phyloP scores from a whole-genome alignment of 2,797 vertebrate species.

The Rallus crepitans region DNA sequence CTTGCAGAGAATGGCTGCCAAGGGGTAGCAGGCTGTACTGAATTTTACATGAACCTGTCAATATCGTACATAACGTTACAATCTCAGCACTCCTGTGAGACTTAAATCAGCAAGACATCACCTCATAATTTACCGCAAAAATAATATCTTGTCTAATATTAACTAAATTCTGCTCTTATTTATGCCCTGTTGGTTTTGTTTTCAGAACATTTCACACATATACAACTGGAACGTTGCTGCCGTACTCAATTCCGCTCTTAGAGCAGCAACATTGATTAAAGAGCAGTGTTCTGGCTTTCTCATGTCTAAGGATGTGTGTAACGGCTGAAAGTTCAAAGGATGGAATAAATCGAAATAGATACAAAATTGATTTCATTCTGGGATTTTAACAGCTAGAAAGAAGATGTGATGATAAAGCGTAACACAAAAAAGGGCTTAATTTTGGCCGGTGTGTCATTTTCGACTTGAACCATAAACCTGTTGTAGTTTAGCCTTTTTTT shows the following conservation, averaged over 20 bases:
- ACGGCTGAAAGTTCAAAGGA: neutral
- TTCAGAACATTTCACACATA: neutral
- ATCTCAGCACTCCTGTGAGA: neutral
- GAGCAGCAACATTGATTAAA: neutral
- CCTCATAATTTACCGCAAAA: slow-evolving; percentile 18
- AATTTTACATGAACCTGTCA: slow-evolving; percentile 77
- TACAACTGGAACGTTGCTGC: neutral
- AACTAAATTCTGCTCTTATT: neutral
- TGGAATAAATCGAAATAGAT: neutral
- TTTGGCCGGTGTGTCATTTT: neutral
- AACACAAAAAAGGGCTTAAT: neutral
- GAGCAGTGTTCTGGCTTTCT: neutral
- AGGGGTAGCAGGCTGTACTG: slow-evolving; percentile 48
- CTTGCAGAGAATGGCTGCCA: slow-evolving; percentile 41
- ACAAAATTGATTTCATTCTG: neutral
- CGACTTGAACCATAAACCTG: neutral
- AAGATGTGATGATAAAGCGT: neutral
- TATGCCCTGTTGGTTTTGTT: neutral
- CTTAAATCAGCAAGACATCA: neutral
- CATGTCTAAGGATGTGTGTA: neutral
- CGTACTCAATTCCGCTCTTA: neutral
- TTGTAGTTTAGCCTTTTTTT: neutral
- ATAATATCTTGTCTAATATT: neutral
- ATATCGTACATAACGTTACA: neutral
- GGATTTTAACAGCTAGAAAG: neutral